Evolutionary conservation across 1,140 invertebrate genomes (phyloP).

Genomic region (Chlorops oryzae): DNA sequence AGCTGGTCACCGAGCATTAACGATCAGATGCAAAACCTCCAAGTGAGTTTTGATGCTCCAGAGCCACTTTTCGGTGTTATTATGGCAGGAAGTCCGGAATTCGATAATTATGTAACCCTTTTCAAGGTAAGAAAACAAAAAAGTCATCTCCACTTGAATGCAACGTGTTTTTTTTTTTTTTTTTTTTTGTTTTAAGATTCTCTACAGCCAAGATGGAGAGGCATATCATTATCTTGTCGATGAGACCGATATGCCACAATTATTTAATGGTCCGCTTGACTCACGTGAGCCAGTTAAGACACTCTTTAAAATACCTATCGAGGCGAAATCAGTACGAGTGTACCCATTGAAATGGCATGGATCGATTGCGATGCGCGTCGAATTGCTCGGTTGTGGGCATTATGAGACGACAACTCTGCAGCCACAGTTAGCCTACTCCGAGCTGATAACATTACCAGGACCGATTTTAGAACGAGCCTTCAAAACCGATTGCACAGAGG

Average conservation of each 20-base stretch:
- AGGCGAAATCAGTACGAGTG: constrained; percentile 65
- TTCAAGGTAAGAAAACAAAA: constrained; percentile 50
- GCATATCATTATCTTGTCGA: constrained; percentile 53
- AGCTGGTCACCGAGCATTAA: constrained; percentile 59
- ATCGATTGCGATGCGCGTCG: constrained; percentile 64
- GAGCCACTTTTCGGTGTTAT: constrained; percentile 67
- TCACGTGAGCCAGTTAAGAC: constrained; percentile 54
- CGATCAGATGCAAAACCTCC: constrained; percentile 60
- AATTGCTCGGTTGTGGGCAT: constrained; percentile 65
- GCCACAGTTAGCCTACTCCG: background rate
- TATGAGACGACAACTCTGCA: constrained; percentile 6
- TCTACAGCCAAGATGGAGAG: constrained; percentile 61
- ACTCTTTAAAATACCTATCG: constrained; percentile 62
- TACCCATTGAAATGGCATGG: constrained; percentile 70
- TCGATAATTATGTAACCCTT: constrained; percentile 68
- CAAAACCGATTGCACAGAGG: constrained; percentile 53
- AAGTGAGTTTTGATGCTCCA: constrained; percentile 58
- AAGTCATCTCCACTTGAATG: background rate
- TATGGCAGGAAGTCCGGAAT: constrained; percentile 59
- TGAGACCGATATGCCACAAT: constrained; percentile 47
- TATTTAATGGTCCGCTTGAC: constrained; percentile 68
- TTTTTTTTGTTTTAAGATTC: constrained; percentile 43
- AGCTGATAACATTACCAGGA: constrained; percentile 18
- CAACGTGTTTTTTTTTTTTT: background rate
- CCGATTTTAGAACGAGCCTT: too few relatives aligned